A percentile compares a stretch with the other conserved stretches of the same genome.
Conservation (phyloP, 2,113 vertebrate species). For the Calonectris borealis region DNA sequence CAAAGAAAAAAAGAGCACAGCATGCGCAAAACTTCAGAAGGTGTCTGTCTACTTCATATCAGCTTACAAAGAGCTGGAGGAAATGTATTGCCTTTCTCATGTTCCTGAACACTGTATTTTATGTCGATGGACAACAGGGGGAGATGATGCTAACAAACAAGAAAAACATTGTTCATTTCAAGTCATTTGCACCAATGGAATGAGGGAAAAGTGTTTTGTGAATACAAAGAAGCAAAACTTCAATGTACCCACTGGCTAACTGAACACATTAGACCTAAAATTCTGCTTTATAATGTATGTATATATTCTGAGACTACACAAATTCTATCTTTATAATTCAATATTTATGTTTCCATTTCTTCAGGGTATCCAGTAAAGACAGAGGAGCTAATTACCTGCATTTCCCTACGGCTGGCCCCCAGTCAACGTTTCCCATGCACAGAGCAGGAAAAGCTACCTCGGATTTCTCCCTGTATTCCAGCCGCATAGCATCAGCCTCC, state of each 20-base stretch:
- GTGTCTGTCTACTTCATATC: slow-evolving; percentile 23
- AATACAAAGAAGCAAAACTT: background rate
- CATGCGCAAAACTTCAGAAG: slow-evolving; percentile 69
- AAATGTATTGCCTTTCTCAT: background rate
- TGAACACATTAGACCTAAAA: background rate
- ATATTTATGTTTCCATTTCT: background rate
- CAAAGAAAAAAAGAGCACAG: slow-evolving; percentile 52
- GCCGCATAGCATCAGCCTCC: background rate
- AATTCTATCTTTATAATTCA: background rate
- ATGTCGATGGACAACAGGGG: slow-evolving; percentile 56
- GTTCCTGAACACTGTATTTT: slow-evolving; percentile 50
- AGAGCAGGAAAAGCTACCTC: background rate
- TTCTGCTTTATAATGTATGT: background rate
- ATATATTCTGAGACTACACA: background rate
- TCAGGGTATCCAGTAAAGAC: background rate
- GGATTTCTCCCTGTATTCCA: background rate
- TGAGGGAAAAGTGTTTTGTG: background rate
- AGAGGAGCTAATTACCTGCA: background rate
- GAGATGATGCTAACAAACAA: slow-evolving; percentile 34
- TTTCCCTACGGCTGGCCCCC: background rate
- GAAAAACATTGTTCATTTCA: background rate
- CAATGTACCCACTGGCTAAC: background rate
- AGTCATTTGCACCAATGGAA: background rate
- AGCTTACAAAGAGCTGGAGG: slow-evolving; percentile 50
- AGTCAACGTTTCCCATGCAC: background rate